phyloP scores from a whole-genome alignment of 1,140 invertebrate genomes.

The Trigoniulus corallinus region DNA sequence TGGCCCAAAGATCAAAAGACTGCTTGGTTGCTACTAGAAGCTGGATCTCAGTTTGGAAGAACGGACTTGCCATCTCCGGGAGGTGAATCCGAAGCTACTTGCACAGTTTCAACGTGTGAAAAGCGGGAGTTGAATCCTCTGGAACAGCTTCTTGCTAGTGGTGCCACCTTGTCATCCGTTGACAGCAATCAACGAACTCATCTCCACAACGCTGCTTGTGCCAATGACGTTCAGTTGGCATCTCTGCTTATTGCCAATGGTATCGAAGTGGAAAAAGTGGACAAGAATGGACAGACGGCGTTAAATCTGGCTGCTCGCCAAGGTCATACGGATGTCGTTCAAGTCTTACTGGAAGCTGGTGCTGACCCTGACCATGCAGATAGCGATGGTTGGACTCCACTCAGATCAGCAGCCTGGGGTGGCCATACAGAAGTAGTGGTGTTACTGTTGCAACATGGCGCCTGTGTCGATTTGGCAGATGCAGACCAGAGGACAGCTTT shows the following conservation, averaged over 20 bases:
- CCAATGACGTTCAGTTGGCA: slow-evolving; percentile 46
- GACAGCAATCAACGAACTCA: slow-evolving; percentile 46
- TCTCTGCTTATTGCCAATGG: slow-evolving; percentile 40
- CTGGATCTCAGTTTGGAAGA: slow-evolving; percentile 38
- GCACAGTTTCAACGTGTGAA: slow-evolving; percentile 9
- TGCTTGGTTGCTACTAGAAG: slow-evolving; percentile 43
- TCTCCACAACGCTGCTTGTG: slow-evolving; percentile 54
- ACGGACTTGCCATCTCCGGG: slow-evolving; percentile 19
- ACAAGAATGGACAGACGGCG: slow-evolving; percentile 61
- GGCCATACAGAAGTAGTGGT: slow-evolving; percentile 65
- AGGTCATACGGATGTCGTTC: slow-evolving; percentile 39
- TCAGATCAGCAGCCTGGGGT: slow-evolving; percentile 62
- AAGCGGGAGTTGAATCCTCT: slow-evolving; percentile 8
- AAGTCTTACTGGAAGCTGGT: slow-evolving; percentile 20
- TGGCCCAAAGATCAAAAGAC: slow-evolving; percentile 34
- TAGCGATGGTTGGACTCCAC: slow-evolving; percentile 31
- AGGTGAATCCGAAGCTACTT: slow-evolving; percentile 12
- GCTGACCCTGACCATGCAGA: slow-evolving; percentile 27
- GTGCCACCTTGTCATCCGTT: slow-evolving; percentile 17
- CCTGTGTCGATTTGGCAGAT: slow-evolving; percentile 64
- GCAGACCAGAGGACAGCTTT: slow-evolving; percentile 73
- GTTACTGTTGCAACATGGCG: slow-evolving; percentile 56
- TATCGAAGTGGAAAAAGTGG: slow-evolving; percentile 40
- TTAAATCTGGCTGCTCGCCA: slow-evolving; percentile 65
- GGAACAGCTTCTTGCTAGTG: slow-evolving; percentile 12